Evolutionary conservation across 2,113 vertebrate species (phyloP).

Genomic region (Onychorhynchus coronatus): DNA sequence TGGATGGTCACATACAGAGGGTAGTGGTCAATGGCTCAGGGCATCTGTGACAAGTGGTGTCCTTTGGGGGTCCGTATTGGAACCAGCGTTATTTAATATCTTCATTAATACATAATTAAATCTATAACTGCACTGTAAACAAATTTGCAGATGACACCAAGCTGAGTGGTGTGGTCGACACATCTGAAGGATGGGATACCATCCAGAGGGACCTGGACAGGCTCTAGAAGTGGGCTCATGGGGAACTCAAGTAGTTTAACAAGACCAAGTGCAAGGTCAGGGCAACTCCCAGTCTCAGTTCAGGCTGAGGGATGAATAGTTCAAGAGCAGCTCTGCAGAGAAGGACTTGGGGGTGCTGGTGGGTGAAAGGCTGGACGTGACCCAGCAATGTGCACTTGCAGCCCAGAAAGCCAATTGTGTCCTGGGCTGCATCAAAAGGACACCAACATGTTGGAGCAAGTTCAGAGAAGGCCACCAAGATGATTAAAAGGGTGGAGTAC

Average conservation of each 20-base stretch:
- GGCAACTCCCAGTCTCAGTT: rapidly evolving
- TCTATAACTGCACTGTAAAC: neutral
- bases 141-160: neutral
- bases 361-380: neutral
- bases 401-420: neutral
- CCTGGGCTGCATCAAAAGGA: neutral
- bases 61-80: neutral
- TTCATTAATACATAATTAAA: neutral
- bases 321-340: neutral
- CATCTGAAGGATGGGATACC: neutral
- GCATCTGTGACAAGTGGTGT: neutral
- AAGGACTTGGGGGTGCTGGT: neutral
- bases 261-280: neutral
- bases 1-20: neutral
- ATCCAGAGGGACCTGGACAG: neutral
- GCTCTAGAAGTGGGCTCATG: rapidly evolving
- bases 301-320: neutral
- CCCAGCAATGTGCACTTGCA: neutral
- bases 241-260: neutral
- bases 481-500: neutral
- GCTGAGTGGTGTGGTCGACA: neutral
- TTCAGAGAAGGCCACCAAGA: neutral
- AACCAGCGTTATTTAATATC: neutral
- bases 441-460: rapidly evolving
- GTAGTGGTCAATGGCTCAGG: neutral